A percentile compares a stretch with the other conserved stretches of the same genome.
Evolutionary conservation across 92 coral and sea anemone genomes (phyloP).

Genomic region (Phenganax subtilis): DNA sequence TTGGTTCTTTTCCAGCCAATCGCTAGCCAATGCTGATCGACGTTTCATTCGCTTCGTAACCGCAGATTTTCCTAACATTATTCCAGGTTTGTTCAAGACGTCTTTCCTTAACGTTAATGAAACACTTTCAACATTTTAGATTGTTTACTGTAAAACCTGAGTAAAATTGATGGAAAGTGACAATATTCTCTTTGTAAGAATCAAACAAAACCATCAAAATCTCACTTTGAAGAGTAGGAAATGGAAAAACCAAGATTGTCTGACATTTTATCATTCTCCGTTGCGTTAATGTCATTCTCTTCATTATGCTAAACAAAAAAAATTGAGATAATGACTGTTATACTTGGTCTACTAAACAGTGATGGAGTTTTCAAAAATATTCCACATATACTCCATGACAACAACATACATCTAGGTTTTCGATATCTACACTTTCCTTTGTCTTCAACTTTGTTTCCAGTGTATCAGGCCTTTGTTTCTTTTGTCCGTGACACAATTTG

Average conservation of each 20-base stretch:
- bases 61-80: conserved; percentile 32
- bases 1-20: conserved; percentile 61
- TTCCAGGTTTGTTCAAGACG: conserved; percentile 20
- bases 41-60: conserved; percentile 44
- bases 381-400: background rate
- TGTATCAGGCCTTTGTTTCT: conserved; percentile 20
- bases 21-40: conserved; percentile 50
- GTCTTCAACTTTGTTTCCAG: background rate
- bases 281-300: background rate
- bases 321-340: background rate
- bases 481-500: conserved; percentile 83
- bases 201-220: background rate
- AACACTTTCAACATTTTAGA: background rate
- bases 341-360: no score
- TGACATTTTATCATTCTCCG: background rate
- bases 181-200: background rate
- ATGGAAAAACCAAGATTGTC: conserved; percentile 27
- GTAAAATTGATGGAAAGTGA: background rate
- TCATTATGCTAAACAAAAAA: background rate
- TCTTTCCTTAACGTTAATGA: conserved; percentile 1
- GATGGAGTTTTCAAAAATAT: background rate
- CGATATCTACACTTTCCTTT: background rate
- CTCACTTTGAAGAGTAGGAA: conserved; percentile 27
- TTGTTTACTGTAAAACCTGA: background rate
- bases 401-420: background rate